phyloP scores from a whole-genome alignment of 2,113 vertebrate species.

The Desmodus rotundus region DNA sequence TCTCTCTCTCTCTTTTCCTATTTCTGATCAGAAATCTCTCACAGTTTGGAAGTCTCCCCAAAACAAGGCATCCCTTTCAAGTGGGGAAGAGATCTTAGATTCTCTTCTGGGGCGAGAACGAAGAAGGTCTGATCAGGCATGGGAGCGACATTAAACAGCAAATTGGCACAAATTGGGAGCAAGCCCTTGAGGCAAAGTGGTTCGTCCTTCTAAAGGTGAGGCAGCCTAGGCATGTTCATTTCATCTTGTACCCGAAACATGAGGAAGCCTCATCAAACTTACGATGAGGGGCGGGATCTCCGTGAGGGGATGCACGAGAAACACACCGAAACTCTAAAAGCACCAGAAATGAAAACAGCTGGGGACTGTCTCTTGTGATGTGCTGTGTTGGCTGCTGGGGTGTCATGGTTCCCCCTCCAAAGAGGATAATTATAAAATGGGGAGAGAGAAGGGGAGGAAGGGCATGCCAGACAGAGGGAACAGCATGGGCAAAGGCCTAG shows the following conservation, averaged over 20 bases:
- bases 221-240: not conserved
- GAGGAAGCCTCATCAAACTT: not conserved
- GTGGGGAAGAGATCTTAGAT: not conserved
- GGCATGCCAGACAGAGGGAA: not conserved
- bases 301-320: not conserved
- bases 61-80: not conserved
- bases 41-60: not conserved
- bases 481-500: not conserved
- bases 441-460: not conserved
- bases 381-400: not conserved
- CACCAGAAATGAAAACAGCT: not conserved
- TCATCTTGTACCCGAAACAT: not conserved
- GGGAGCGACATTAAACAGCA: too few relatives aligned
- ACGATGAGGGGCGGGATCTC: not conserved
- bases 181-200: not conserved
- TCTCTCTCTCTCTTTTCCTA: not conserved
- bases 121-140: not conserved
- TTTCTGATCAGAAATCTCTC: not conserved
- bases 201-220: not conserved
- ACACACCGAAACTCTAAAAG: not conserved
- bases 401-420: too few relatives aligned
- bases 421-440: not conserved
- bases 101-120: not conserved
- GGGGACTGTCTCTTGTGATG: not conserved
- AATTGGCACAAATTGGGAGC: not conserved